Base-by-base conservation (phyloP, 2,797 vertebrate species). In the Tolypeutes matacus region DNA sequence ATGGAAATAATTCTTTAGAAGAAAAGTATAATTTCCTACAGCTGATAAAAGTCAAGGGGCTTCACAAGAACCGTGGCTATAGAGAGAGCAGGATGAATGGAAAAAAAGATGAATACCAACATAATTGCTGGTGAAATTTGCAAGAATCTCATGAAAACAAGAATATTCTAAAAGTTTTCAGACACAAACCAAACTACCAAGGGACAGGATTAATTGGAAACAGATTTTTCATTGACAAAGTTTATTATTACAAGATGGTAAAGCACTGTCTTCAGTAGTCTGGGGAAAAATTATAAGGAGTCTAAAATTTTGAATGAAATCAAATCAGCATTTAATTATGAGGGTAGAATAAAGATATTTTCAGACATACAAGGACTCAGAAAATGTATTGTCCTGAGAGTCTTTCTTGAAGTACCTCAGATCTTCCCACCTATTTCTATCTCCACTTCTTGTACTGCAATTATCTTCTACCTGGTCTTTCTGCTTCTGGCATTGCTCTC, bases 261-360 rank as follows among this genome's bases (percentile, higher is more conserved):
- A 49, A 86, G 53, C 18, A 36, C 36, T 62, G 7, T 80, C 53
- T 75, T 81, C 27, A 8, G 46, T 80, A 67, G 91, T 73, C 49
- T 60, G 13, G 64, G 49, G 15, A 62, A 70, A 76, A 67, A 8
- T 36, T 25, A 89, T 75, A 64, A 56, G 11, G 11, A 49, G 31
- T 56, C 27, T 89, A 83, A 86, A 83, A 70, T 58, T 89, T 81
- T 70, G 31, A 94, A 75, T 42, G 46, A 94, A 70, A 25, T 85
- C 31, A 93, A 91, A 51, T 46, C 17, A 81, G 60, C 49, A 80
- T 83, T 56, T 86, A 89, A 20, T 64, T 73, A n/a, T 7, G 17
- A 94, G 73, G 13, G 15, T 31, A 84, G n/a, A 58, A 83, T 49
- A 39, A 77, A 77, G 53, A 49, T 49, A 39, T 95, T 94, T 93